phyloP scores from a whole-genome alignment of 2,888 invertebrate genomes.

The Microchrysa polita region DNA sequence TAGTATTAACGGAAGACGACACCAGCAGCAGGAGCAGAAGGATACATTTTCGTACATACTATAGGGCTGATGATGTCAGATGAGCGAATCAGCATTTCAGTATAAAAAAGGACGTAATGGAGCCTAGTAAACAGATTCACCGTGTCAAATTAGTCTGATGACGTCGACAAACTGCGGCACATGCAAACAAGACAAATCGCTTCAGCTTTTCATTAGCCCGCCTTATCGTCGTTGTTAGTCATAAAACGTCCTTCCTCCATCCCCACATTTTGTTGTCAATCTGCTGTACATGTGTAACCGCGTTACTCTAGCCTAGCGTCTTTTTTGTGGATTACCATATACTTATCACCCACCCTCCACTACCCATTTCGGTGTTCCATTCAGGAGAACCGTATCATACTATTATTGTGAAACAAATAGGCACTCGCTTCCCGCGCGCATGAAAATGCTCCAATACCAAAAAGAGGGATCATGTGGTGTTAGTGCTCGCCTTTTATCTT shows the following conservation, averaged over 20 bases:
- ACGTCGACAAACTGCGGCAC: slow-evolving; percentile 13
- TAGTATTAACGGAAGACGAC: background rate
- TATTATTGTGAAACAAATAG: slow-evolving; percentile 9
- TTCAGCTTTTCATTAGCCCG: background rate
- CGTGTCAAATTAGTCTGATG: slow-evolving; percentile 30
- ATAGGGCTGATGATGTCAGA: background rate
- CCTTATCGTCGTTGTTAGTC: background rate
- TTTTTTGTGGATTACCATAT: background rate
- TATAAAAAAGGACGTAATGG: slow-evolving; percentile 40
- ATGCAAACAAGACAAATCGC: background rate
- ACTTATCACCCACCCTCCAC: background rate
- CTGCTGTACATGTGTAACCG: background rate
- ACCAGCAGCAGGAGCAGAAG: too few species aligned
- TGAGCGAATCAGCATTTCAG: too few species aligned
- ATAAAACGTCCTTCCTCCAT: background rate
- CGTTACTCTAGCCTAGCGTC: background rate
- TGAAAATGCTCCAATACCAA: background rate
- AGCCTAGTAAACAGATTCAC: slow-evolving; percentile 31
- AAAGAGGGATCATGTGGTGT: background rate
- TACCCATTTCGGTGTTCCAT: background rate
- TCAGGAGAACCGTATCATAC: too few species aligned
- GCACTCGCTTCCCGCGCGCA: slow-evolving; percentile 38
- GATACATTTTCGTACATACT: slow-evolving; percentile 14
- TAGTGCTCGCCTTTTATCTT: background rate
- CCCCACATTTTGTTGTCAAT: background rate